These are phyloP conservation scores for Andrena minutula DNA, from an alignment of 2,888 invertebrate species.

Conservation along the genomic window DNA sequence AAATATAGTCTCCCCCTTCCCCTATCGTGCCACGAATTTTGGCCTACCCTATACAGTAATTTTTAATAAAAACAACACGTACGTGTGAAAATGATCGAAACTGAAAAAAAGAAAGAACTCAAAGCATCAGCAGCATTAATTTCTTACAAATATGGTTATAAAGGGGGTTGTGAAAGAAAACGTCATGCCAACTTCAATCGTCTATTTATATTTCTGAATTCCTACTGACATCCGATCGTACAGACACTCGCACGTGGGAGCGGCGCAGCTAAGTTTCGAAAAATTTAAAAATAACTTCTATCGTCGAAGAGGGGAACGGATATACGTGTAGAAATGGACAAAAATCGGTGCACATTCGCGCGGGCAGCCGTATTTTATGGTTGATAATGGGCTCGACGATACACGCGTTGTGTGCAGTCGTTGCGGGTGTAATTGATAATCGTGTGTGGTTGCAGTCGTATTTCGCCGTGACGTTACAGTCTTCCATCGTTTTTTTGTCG, in stretches of 20 bases:
- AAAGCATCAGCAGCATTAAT: neutral
- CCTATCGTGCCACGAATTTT: too few species aligned
- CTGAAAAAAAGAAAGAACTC: neutral
- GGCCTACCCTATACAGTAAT: too few species aligned
- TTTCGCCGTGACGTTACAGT: constrained; percentile 21
- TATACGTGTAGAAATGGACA: constrained; percentile 75
- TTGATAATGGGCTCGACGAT: constrained; percentile 42
- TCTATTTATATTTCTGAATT: constrained; percentile 76
- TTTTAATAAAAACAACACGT: too few species aligned
- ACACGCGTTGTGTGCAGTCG: constrained; percentile 25
- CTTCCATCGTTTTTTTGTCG: neutral
- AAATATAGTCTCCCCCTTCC: too few species aligned
- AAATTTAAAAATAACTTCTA: constrained; percentile 78
- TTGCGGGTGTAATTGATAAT: constrained; percentile 48
- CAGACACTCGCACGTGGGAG: constrained; percentile 73
- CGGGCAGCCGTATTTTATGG: constrained; percentile 54
- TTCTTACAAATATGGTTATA: neutral
- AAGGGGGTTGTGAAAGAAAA: constrained; percentile 40
- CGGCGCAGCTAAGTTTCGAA: constrained; percentile 65
- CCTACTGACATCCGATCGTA: constrained; percentile 75
- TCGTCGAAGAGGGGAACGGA: constrained; percentile 70
- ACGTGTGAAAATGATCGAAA: neutral
- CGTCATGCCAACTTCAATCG: constrained; percentile 69
- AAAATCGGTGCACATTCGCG: constrained; percentile 66
- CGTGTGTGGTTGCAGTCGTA: constrained; percentile 33